phyloP scores from a whole-genome alignment of 2,113 vertebrate species.

The Crocuta crocuta region DNA sequence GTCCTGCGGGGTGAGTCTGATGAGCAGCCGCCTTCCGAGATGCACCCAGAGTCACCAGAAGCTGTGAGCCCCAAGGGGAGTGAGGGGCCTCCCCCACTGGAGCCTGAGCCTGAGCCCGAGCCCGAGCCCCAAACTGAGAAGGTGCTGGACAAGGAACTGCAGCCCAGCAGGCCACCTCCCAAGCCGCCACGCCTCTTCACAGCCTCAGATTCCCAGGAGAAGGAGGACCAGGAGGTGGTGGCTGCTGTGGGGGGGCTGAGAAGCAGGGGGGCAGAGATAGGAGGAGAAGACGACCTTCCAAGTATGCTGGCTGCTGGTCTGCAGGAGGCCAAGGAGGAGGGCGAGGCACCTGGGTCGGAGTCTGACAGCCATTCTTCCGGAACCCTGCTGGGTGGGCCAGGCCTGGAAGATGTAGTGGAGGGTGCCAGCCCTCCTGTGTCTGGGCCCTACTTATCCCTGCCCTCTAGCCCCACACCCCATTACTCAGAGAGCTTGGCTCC shows the following conservation, averaged over 20 bases:
- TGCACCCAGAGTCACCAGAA: slow-evolving; percentile 17
- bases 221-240: background rate
- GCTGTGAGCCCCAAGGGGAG: background rate
- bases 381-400: background rate
- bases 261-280: background rate
- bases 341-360: background rate
- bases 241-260: background rate
- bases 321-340: slow-evolving; percentile 10
- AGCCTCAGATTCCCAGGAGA: slow-evolving; percentile 5
- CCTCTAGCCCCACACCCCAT: background rate
- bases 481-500: slow-evolving; percentile 48
- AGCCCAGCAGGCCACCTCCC: slow-evolving; percentile 66
- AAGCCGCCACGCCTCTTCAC: slow-evolving; percentile 79
- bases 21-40: background rate
- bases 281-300: background rate
- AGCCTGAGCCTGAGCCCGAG: background rate
- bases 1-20: background rate
- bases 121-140: background rate
- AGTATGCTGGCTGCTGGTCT: background rate
- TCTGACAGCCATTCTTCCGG: background rate
- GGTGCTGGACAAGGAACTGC: background rate
- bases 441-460: background rate
- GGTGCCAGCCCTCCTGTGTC: background rate
- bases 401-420: background rate
- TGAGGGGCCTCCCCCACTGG: background rate